Evolutionary conservation across 37 sponge, comb jelly and placozoan species (phyloP).

Genomic region (Ephydatia muelleri): DNA sequence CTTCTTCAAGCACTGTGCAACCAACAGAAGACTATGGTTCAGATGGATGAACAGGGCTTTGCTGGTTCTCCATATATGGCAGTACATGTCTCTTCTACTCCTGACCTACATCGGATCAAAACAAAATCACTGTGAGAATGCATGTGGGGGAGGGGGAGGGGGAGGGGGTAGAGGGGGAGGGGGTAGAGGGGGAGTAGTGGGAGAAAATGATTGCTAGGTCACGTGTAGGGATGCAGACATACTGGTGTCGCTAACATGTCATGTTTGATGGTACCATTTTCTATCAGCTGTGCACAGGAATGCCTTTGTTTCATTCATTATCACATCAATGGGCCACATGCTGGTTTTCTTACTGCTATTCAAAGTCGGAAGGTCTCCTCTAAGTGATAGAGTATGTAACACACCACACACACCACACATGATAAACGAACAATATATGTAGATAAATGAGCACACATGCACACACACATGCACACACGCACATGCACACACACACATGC

Average conservation of each 20-base stretch:
- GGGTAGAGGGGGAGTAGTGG: background rate
- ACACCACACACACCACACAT: no score
- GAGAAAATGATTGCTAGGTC: background rate
- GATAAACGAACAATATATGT: background rate
- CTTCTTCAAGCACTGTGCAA: slow-evolving; percentile 26
- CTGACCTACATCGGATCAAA: slow-evolving; percentile 54
- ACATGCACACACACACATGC: no score
- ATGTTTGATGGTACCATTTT: background rate
- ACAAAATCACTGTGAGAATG: slow-evolving; percentile 56
- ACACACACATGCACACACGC: slow-evolving; percentile 2
- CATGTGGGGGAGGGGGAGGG: background rate
- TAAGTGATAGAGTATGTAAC: slow-evolving; percentile 20
- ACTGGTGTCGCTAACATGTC: background rate
- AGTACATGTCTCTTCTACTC: slow-evolving; percentile 36
- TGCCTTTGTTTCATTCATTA: slow-evolving; percentile 43
- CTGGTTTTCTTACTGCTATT: slow-evolving; percentile 37
- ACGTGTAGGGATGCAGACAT: background rate
- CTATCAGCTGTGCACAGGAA: slow-evolving; percentile 50
- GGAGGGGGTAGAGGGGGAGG: background rate
- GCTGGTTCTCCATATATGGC: slow-evolving; percentile 25
- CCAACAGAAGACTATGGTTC: slow-evolving; percentile 7
- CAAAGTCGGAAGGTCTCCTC: slow-evolving; percentile 25
- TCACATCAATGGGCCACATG: slow-evolving; percentile 55
- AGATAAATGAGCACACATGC: background rate
- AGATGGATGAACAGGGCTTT: slow-evolving; percentile 27